These are phyloP conservation scores for Amphiprion clarkii DNA, from an alignment of 2,797 vertebrate genomes.

Conservation along the genomic window DNA sequence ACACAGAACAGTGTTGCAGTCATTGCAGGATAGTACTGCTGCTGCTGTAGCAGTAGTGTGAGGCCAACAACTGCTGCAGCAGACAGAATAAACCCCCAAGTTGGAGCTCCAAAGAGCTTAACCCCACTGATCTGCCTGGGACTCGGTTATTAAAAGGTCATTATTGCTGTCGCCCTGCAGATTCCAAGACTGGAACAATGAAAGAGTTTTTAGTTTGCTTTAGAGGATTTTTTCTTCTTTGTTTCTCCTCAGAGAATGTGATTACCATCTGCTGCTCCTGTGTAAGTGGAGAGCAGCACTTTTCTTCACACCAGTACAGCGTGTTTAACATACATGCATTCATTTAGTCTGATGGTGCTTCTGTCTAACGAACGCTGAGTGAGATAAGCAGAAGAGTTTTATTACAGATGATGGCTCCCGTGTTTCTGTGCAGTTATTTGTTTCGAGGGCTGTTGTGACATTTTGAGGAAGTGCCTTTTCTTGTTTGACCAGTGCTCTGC, in stretches of 20 bases:
- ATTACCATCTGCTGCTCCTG: conserved; percentile 33
- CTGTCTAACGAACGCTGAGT: background rate
- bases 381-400: conserved; percentile 34
- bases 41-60: conserved; percentile 34
- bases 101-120: conserved; percentile 73
- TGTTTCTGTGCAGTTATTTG: conserved; percentile 62
- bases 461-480: conserved; percentile 78
- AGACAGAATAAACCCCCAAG: conserved; percentile 69
- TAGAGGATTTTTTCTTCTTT: conserved; percentile 50
- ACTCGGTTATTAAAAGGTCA: conserved; percentile 83
- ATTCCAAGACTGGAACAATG: conserved; percentile 74
- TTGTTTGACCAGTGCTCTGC: conserved; percentile 69
- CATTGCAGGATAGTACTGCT: conserved; percentile 60
- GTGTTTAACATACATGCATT: conserved; percentile 14
- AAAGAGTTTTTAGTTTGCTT: conserved; percentile 63
- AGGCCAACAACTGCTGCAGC: conserved; percentile 66
- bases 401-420: conserved; percentile 12
- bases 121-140: conserved; percentile 62
- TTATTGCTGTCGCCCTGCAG: conserved; percentile 69
- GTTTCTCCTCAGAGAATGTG: conserved; percentile 60
- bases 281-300: conserved; percentile 10
- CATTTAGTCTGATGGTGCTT: background rate
- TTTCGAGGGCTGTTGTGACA: conserved; percentile 72
- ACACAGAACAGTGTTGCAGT: conserved; percentile 42
- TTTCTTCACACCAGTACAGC: background rate